phyloP scores from a whole-genome alignment of 2,888 invertebrate genomes.

The Cabera pusaria region DNA sequence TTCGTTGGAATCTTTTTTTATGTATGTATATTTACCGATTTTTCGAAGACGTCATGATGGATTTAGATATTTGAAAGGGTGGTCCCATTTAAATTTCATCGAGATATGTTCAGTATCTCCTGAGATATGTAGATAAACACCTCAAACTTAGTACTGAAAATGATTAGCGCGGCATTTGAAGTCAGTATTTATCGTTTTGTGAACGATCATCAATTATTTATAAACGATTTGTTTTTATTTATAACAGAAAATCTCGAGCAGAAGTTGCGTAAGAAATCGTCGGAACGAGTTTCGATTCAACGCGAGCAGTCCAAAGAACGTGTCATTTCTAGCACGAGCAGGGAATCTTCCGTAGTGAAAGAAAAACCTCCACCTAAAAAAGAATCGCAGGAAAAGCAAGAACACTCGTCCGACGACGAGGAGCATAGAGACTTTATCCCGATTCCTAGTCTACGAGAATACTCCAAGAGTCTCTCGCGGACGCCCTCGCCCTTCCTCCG shows the following conservation, averaged over 20 bases:
- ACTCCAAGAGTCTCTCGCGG: conserved; percentile 90
- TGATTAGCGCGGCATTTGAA: too few species aligned
- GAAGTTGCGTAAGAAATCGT: conserved; percentile 60
- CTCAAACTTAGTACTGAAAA: too few species aligned
- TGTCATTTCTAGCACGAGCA: conserved; percentile 74
- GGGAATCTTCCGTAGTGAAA: conserved; percentile 71
- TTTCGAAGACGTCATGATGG: too few species aligned
- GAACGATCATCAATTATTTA: too few species aligned
- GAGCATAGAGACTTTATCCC: conserved; percentile 68
- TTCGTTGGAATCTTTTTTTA: too few species aligned
- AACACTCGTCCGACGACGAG: conserved; percentile 69
- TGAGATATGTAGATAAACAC: too few species aligned
- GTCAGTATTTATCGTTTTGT: too few species aligned
- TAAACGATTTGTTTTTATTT: too few species aligned
- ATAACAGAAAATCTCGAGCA: conserved; percentile 64
- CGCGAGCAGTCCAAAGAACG: conserved; percentile 59
- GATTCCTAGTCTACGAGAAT: conserved; percentile 74
- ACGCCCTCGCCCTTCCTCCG: conserved; percentile 94
- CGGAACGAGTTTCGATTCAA: conserved; percentile 61
- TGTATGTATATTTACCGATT: too few species aligned
- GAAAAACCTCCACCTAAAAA: conserved; percentile 60
- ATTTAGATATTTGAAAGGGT: too few species aligned
- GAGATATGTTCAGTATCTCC: too few species aligned
- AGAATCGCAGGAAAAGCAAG: conserved; percentile 53
- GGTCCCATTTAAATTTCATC: too few species aligned